Percentiles rank a stretch among this genome's conserved stretches.
Evolutionary conservation across 1,140 invertebrate species (phyloP).

Genomic region (Danaus plexippus): DNA sequence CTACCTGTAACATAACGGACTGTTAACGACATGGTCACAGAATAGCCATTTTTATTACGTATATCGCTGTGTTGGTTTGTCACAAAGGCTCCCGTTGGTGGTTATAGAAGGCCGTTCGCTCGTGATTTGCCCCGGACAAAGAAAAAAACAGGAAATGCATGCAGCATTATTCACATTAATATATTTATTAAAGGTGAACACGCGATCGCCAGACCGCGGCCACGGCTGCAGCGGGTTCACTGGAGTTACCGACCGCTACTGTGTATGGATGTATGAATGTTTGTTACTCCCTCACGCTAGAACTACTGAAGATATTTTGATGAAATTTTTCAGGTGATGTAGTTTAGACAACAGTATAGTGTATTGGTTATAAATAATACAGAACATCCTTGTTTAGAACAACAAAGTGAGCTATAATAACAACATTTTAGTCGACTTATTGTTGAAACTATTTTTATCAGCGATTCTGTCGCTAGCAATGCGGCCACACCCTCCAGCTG

Average conservation of each 20-base stretch:
- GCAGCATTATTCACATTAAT: slow-evolving; percentile 34
- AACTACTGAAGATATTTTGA: too few relatives aligned
- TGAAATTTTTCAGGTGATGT: too few relatives aligned
- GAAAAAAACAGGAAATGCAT: slow-evolving; percentile 27
- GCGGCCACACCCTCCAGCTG: not conserved
- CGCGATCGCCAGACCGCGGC: slow-evolving; percentile 25
- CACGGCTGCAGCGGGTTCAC: slow-evolving; percentile 1
- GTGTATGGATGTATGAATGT: too few relatives aligned
- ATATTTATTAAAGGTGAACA: slow-evolving; percentile 47
- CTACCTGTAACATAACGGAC: too few relatives aligned
- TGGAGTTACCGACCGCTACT: too few relatives aligned
- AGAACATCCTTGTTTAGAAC: too few relatives aligned
- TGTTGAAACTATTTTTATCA: not conserved
- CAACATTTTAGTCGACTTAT: not conserved
- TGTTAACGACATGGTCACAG: too few relatives aligned
- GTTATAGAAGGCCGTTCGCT: not conserved
- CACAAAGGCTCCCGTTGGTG: slow-evolving; percentile 4
- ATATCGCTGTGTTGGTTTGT: slow-evolving; percentile 1
- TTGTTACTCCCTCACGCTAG: too few relatives aligned
- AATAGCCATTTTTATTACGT: not conserved
- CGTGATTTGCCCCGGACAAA: slow-evolving; percentile 16
- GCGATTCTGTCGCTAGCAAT: too few relatives aligned
- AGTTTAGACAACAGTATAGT: too few relatives aligned
- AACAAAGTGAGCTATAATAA: too few relatives aligned
- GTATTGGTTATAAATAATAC: too few relatives aligned